Conservation (phyloP, 2,797 vertebrate species). For the Petrocephalus schoutedeni region DNA sequence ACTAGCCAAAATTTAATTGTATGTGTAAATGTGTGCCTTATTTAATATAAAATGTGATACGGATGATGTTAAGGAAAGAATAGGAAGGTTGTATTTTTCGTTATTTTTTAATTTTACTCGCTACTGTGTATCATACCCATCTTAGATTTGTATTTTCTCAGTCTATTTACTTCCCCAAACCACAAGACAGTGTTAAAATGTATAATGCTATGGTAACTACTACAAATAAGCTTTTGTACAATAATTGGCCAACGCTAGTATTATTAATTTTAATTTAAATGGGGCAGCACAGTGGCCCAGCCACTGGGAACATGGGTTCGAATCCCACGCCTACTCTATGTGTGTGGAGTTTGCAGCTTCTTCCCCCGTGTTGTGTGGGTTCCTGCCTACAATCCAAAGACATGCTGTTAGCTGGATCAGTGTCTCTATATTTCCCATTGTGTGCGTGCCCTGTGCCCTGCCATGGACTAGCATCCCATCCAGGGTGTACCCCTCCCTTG, state of each 20-base stretch:
- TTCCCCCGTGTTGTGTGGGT: background rate
- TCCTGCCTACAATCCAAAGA: background rate
- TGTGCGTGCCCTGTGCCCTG: background rate
- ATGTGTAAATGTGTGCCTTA: slow-evolving; percentile 52
- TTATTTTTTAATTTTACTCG: background rate
- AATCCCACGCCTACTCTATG: background rate
- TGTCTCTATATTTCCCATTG: background rate
- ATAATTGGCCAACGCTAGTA: background rate
- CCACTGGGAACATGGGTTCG: background rate
- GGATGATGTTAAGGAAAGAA: slow-evolving; percentile 12
- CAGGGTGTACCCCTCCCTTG: background rate
- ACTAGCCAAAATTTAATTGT: slow-evolving; percentile 45
- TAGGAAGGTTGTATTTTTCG: slow-evolving; percentile 10
- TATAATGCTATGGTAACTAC: background rate
- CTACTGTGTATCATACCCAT: slow-evolving; percentile 7
- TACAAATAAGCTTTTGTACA: background rate
- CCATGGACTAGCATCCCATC: background rate
- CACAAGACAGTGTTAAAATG: slow-evolving; percentile 16
- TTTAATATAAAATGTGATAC: slow-evolving; percentile 38
- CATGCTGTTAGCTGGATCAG: background rate
- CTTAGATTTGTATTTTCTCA: slow-evolving; percentile 10
- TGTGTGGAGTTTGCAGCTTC: background rate
- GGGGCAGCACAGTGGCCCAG: background rate
- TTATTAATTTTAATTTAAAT: background rate
- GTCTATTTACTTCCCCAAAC: background rate